A percentile compares a stretch with the other conserved stretches of the same genome.
These are phyloP conservation scores for Hormaphis cornu DNA, from an alignment of 1,140 invertebrate species.

Conservation along the genomic window DNA sequence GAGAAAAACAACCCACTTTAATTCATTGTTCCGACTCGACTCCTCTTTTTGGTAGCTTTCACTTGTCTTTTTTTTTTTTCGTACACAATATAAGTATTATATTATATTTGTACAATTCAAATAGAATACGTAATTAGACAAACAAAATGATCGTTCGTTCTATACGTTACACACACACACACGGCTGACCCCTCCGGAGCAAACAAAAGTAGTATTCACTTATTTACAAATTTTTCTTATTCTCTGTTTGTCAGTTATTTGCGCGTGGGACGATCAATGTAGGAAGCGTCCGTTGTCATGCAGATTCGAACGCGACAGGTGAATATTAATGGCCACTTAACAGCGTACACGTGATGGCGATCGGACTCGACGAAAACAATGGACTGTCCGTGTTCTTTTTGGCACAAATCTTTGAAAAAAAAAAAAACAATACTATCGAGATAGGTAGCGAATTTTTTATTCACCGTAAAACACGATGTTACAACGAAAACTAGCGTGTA, in stretches of 20 bases:
- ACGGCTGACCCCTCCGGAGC: neutral
- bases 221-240: neutral
- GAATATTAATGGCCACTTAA: slow-evolving; percentile 27
- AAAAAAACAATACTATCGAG: neutral
- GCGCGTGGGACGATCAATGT: slow-evolving; percentile 1
- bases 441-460: neutral
- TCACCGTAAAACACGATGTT: neutral
- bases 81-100: too few species aligned
- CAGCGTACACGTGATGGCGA: neutral
- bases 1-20: slow-evolving; percentile 9
- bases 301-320: slow-evolving; percentile 15
- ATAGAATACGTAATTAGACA: neutral
- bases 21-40: slow-evolving; percentile 3
- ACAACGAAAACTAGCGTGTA: neutral
- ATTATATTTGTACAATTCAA: neutral
- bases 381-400: neutral
- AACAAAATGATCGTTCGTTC: slow-evolving; percentile 1
- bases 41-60: slow-evolving; percentile 9
- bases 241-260: neutral
- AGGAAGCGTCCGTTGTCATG: slow-evolving; percentile 9
- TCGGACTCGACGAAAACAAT: neutral
- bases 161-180: neutral
- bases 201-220: neutral
- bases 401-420: neutral
- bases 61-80: slow-evolving; percentile 11